Evolutionary conservation across 2,888 invertebrate species (phyloP).

Genomic region (Phaedon cochleariae): DNA sequence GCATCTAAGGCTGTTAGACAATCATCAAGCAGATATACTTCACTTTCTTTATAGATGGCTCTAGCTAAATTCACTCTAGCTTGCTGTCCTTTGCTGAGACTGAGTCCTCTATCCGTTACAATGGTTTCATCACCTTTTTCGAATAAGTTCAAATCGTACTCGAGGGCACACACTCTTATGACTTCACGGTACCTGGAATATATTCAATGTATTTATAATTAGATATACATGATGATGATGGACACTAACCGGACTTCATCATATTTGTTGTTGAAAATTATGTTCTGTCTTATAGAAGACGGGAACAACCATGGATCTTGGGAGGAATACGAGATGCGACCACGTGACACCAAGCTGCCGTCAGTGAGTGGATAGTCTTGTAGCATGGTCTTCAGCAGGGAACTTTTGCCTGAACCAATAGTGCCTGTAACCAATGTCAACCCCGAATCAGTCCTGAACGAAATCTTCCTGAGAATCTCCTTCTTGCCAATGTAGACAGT

Average conservation of each 20-base stretch:
- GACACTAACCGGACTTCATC: constrained; percentile 42
- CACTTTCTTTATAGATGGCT: constrained; percentile 82
- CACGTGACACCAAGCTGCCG: constrained; percentile 40
- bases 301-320: constrained; percentile 55
- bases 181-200: constrained; percentile 43
- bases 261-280: constrained; percentile 57
- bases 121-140: constrained; percentile 81
- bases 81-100: constrained; percentile 81
- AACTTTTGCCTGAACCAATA: constrained; percentile 59
- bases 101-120: constrained; percentile 79
- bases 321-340: constrained; percentile 50
- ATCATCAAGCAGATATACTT: constrained; percentile 87
- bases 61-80: constrained; percentile 87
- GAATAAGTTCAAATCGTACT: constrained; percentile 75
- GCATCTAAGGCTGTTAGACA: constrained; percentile 88
- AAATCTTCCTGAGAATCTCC: constrained; percentile 59
- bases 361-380: constrained; percentile 43
- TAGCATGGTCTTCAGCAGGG: constrained; percentile 48
- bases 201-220: neutral
- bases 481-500: constrained; percentile 43
- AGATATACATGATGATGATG: neutral
- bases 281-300: constrained; percentile 51
- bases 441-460: constrained; percentile 59
- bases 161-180: constrained; percentile 73
- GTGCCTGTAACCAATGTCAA: constrained; percentile 69